These are phyloP conservation scores for Otis tarda DNA, from an alignment of 2,113 vertebrate species.

Conservation along the genomic window DNA sequence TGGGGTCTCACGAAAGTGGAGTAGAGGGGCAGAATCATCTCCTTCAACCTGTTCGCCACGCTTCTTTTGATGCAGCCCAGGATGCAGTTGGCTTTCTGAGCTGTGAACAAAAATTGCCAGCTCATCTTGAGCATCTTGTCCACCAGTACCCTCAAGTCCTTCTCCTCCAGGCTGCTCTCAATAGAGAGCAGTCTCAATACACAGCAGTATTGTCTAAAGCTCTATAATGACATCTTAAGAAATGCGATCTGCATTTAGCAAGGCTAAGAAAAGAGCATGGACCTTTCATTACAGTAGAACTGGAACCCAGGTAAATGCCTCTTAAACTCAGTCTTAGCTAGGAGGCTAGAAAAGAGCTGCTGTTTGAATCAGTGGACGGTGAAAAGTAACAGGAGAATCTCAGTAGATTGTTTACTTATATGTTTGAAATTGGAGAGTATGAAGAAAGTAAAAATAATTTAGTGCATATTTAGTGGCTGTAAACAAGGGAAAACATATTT, in stretches of 20 bases:
- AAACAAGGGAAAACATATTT: neutral
- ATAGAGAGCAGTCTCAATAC: neutral
- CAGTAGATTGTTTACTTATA: neutral
- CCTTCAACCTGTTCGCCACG: too few species aligned
- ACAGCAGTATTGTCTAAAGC: neutral
- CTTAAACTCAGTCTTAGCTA: neutral
- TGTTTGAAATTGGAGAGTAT: neutral
- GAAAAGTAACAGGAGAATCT: neutral
- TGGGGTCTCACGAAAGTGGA: too few species aligned
- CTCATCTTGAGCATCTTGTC: too few species aligned
- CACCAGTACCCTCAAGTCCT: too few species aligned
- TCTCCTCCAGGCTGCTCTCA: too few species aligned
- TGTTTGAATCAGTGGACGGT: neutral
- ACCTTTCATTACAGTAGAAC: neutral
- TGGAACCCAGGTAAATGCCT: neutral
- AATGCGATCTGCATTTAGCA: neutral
- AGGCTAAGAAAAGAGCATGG: neutral
- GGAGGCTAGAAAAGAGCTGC: neutral
- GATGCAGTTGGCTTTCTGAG: too few species aligned
- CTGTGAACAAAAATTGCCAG: too few species aligned
- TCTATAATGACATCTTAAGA: neutral
- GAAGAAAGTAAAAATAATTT: neutral
- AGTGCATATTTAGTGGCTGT: neutral
- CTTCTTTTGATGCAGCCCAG: too few species aligned
- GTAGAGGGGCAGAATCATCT: too few species aligned